A percentile compares a stretch with the other conserved stretches of the same genome.
Conservation (phyloP, 2,888 invertebrate species). For the Orthosia gothica region DNA sequence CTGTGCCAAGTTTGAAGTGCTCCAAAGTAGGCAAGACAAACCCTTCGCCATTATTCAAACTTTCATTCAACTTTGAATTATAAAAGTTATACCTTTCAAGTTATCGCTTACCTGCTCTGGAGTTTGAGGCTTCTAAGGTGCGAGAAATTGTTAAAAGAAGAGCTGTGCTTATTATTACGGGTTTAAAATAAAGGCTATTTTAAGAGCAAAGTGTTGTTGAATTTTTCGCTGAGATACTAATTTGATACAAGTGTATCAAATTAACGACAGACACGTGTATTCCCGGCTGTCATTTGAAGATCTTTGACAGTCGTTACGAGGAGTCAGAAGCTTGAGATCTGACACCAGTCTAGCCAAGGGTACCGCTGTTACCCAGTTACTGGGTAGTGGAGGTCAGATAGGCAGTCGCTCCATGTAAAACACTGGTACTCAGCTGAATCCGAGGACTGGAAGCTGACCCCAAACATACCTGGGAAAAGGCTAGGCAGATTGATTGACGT, state of each 20-base stretch:
- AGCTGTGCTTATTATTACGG: not conserved
- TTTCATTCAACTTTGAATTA: slow-evolving; percentile 70
- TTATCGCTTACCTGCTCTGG: slow-evolving; percentile 55
- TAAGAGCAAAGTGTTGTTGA: not conserved
- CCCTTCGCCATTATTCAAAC: slow-evolving; percentile 53
- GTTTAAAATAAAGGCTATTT: not conserved
- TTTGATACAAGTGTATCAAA: not conserved
- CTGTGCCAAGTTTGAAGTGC: slow-evolving; percentile 43
- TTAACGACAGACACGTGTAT: too few species aligned
- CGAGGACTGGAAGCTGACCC: too few species aligned
- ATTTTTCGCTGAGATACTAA: not conserved
- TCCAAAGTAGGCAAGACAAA: slow-evolving; percentile 43
- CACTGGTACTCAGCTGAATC: too few species aligned
- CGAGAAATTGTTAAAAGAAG: slow-evolving; percentile 52
- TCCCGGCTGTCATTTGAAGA: too few species aligned
- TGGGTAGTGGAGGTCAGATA: too few species aligned
- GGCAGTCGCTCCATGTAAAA: too few species aligned
- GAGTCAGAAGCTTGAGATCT: too few species aligned
- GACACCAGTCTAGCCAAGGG: too few species aligned
- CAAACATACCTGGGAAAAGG: too few species aligned
- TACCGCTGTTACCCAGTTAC: too few species aligned
- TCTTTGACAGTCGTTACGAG: too few species aligned
- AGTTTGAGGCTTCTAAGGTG: slow-evolving; percentile 60
- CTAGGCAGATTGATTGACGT: too few species aligned
- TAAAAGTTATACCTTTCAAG: slow-evolving; percentile 73